Conservation (phyloP, 2,888 invertebrate genomes). For the Sycophila texana region DNA sequence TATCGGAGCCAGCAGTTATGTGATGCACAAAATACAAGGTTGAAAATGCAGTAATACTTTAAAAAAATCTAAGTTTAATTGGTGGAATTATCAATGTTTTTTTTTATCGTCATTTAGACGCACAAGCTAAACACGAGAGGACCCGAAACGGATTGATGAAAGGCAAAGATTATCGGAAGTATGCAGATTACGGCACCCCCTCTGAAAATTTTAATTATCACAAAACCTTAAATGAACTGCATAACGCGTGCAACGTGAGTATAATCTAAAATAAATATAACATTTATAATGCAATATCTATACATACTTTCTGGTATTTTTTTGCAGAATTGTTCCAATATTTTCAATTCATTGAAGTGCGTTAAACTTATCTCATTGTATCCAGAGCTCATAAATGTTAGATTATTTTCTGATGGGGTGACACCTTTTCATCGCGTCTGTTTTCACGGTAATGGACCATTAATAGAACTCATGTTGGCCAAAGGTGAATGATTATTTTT, state of each 20-base stretch:
- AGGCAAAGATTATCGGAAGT: conserved; percentile 4
- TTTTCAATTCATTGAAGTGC: conserved; percentile 56
- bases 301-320: too few relatives aligned
- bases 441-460: conserved; percentile 57
- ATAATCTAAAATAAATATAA: background rate
- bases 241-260: conserved; percentile 45
- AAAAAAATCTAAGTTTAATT: background rate
- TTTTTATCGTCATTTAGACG: conserved; percentile 31
- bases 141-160: background rate
- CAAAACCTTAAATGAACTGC: conserved; percentile 46
- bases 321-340: conserved; percentile 60
- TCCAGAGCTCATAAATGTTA: conserved; percentile 60
- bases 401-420: conserved; percentile 56
- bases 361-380: conserved; percentile 55
- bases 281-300: too few relatives aligned
- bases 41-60: background rate
- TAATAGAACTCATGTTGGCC: conserved; percentile 60
- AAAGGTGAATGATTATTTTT: conserved; percentile 54
- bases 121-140: background rate
- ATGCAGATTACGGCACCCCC: background rate
- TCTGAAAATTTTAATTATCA: conserved; percentile 35
- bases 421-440: conserved; percentile 64
- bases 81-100: background rate
- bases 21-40: conserved; percentile 35
- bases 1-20: conserved; percentile 16